Conservation (phyloP, 2,888 invertebrate species). For the Lepidocyrtinus sp. region DNA sequence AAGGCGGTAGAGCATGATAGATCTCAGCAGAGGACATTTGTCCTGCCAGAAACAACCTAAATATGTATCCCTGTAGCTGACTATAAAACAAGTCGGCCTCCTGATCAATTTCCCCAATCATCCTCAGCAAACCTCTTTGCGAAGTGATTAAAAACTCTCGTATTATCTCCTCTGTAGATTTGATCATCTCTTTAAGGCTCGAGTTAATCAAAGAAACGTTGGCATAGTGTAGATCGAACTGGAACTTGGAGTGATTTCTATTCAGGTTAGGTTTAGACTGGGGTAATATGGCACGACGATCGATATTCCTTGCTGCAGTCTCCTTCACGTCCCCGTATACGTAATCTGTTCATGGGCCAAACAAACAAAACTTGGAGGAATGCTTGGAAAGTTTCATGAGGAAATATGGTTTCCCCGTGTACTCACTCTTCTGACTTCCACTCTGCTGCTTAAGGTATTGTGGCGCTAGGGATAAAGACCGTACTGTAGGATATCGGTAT, state of each 20-base stretch:
- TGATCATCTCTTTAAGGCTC: constrained; percentile 34
- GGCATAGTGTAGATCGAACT: constrained; percentile 23
- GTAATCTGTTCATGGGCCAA: too few relatives aligned
- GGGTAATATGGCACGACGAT: background rate
- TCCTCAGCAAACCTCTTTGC: constrained; percentile 29
- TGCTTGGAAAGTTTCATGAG: background rate
- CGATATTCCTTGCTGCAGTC: background rate
- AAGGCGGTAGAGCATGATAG: constrained; percentile 43
- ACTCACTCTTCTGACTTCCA: too few relatives aligned
- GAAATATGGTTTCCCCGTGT: background rate
- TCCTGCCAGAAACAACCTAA: constrained; percentile 43
- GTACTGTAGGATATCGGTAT: constrained; percentile 23
- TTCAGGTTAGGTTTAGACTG: background rate
- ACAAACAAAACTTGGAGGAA: too few relatives aligned
- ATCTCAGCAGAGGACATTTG: constrained; percentile 48
- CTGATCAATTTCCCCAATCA: constrained; percentile 49
- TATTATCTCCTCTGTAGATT: constrained; percentile 27
- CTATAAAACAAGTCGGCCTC: constrained; percentile 34
- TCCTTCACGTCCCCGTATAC: background rate
- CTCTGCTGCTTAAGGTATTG: too few relatives aligned
- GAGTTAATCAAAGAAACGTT: constrained; percentile 33
- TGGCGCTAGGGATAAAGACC: constrained; percentile 19
- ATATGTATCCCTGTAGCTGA: constrained; percentile 21
- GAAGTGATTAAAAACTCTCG: constrained; percentile 38
- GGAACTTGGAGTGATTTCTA: background rate